Base-by-base conservation (phyloP, 2,797 vertebrate species). In the Salmo trutta region DNA sequence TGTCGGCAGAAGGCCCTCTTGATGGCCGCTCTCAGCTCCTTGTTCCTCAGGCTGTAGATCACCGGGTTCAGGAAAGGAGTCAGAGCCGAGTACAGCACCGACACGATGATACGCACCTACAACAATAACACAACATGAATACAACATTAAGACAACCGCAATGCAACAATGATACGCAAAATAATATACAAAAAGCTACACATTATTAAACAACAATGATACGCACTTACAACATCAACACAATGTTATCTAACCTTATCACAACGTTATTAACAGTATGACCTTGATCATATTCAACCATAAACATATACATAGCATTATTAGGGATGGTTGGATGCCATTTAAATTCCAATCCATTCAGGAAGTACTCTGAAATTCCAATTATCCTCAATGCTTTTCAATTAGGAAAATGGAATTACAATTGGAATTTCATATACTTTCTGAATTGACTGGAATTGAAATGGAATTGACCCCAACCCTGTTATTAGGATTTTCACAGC, bases 11-110 rank as follows among this genome's bases (percentile, higher is more conserved):
- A 64, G 0, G 75, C 80, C 69, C 85, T 84, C 29, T 70, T 75
- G 51, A 88, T 72, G 33, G 90, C 83, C 1, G 85, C 77, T 16
- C 36, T 77, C 41, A 92, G 86, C 73, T 91, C 91, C 71, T 86
- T 88, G 79, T 90, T 92, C 78, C 88, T 90, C 78, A 91, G 79
- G 74, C 89, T 90, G 87, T 91, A 92, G 83, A 92, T 91, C 62
- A 92, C 68, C 0, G 91, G 91, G 75, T 91, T 91, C 53, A 73
- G 53, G 29, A 73, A 73, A 19, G 71, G 71, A 17, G 71, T 73
- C 71, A 73, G 53, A 33, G 29, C 71, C 3, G 71, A 33, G 71
- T 73, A 73, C 24, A 73, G 29, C 3, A 73, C 10, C 0, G 71
- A 27, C 71, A 66, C 64, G 14, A 66, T 66, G 64, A 66, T 66